These are phyloP conservation scores for Python bivittatus DNA, from an alignment of 2,113 vertebrate genomes.

Conservation along the genomic window DNA sequence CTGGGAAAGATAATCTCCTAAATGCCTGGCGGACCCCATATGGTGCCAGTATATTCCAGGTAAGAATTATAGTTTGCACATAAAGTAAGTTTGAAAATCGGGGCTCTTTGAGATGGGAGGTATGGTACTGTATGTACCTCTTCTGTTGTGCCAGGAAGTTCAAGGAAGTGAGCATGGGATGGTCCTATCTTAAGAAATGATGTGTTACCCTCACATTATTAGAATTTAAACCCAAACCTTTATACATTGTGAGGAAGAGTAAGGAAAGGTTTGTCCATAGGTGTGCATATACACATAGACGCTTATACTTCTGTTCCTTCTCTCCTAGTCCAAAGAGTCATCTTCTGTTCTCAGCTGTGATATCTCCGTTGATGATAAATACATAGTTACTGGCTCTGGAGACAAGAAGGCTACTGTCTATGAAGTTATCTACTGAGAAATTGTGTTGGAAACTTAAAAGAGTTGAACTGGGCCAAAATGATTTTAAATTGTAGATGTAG, in stretches of 20 bases:
- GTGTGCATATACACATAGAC: neutral
- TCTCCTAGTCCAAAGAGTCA: slow-evolving; percentile 83
- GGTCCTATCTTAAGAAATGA: neutral
- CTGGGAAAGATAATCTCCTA: slow-evolving; percentile 96
- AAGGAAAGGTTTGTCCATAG: neutral
- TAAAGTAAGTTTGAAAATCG: neutral
- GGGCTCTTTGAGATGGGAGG: neutral
- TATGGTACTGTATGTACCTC: neutral
- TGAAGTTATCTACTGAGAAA: slow-evolving; percentile 86
- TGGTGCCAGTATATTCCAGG: slow-evolving; percentile 99
- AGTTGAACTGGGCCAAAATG: slow-evolving; percentile 81
- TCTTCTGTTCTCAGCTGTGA: slow-evolving; percentile 86
- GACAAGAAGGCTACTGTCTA: slow-evolving; percentile 87
- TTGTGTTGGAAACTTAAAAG: slow-evolving; percentile 63
- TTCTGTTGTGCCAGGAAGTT: neutral
- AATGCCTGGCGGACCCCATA: slow-evolving; percentile 99
- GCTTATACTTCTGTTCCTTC: slow-evolving; percentile 33
- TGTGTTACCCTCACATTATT: neutral
- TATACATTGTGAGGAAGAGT: neutral
- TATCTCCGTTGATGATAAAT: slow-evolving; percentile 87
- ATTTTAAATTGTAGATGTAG: slow-evolving; percentile 76
- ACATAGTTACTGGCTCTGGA: slow-evolving; percentile 86
- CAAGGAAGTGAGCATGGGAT: neutral
- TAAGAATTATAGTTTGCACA: slow-evolving; percentile 57
- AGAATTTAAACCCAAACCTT: neutral